phyloP scores from a whole-genome alignment of 2,113 vertebrate species.

The Chlamydotis undulata region DNA sequence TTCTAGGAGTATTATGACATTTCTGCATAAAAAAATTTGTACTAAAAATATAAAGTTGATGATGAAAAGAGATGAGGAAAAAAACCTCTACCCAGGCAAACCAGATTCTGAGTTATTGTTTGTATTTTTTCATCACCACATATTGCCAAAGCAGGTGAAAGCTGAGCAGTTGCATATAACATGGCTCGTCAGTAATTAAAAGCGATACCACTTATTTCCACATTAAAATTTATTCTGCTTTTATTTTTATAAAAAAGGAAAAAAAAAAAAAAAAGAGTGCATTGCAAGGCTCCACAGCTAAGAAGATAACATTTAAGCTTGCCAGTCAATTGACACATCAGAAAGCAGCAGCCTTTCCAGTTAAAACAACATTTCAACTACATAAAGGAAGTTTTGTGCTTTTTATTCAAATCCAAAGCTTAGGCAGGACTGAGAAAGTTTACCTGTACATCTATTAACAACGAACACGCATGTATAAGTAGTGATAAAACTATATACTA shows the following conservation, averaged over 20 bases:
- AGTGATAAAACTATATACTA: not conserved
- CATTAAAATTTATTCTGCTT: not conserved
- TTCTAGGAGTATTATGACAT: not conserved
- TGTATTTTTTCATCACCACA: not conserved
- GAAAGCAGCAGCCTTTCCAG: not conserved
- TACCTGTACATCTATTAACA: not conserved
- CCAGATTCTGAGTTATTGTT: not conserved
- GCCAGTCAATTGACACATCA: not conserved
- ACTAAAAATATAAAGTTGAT: not conserved
- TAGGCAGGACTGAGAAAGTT: not conserved
- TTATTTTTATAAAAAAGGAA: not conserved
- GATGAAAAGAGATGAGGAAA: rapidly evolving
- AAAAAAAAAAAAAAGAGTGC: not conserved
- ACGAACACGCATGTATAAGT: not conserved
- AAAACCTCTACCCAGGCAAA: not conserved
- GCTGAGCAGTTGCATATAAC: not conserved
- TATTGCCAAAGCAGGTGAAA: not conserved
- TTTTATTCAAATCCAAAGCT: not conserved
- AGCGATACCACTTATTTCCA: not conserved
- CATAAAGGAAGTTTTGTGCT: not conserved
- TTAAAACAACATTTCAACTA: not conserved
- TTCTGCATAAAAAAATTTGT: not conserved
- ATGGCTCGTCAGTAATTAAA: not conserved
- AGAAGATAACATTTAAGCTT: not conserved
- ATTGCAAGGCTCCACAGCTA: not conserved